Conservation (phyloP, 92 coral and sea anemone species). For the Parazoanthus atlanticus region DNA sequence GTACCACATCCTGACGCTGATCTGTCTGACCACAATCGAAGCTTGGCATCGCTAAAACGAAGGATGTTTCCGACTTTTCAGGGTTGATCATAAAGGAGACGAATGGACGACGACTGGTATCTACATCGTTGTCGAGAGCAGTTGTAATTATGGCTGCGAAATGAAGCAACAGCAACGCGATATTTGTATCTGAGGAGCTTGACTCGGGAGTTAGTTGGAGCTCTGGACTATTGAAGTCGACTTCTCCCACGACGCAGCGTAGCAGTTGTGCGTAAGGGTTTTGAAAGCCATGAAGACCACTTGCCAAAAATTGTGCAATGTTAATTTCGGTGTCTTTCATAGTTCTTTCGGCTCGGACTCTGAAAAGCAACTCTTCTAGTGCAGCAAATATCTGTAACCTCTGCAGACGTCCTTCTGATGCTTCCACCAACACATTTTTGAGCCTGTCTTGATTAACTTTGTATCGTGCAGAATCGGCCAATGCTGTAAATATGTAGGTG, state of each 20-base stretch:
- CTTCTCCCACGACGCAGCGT: slow-evolving; percentile 6
- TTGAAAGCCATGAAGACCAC: background rate
- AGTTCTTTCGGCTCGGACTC: slow-evolving; percentile 4
- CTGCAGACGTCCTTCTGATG: background rate
- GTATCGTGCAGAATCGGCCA: background rate
- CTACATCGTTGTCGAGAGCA: background rate
- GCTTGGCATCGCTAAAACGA: slow-evolving; percentile 16
- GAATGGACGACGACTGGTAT: slow-evolving; percentile 6
- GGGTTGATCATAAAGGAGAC: slow-evolving; percentile 23
- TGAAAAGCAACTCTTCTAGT: slow-evolving; percentile 15
- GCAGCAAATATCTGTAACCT: slow-evolving; percentile 9
- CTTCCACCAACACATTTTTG: slow-evolving; percentile 5
- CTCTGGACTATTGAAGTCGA: background rate
- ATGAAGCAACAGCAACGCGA: slow-evolving; percentile 16
- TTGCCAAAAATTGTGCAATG: background rate
- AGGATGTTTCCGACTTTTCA: background rate
- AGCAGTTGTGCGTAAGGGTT: background rate
- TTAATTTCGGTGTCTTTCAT: slow-evolving; percentile 5
- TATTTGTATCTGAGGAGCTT: background rate
- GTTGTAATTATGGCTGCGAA: slow-evolving; percentile 15
- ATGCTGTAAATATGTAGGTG: background rate
- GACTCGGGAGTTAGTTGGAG: slow-evolving; percentile 28
- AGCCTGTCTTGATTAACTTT: background rate
- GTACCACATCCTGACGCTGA: background rate
- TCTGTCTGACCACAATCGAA: background rate